Evolutionary conservation across 1,140 invertebrate genomes (phyloP), one percentile per base, ranked within the genome.

Genomic region (Caerostris extrusa): DNA sequence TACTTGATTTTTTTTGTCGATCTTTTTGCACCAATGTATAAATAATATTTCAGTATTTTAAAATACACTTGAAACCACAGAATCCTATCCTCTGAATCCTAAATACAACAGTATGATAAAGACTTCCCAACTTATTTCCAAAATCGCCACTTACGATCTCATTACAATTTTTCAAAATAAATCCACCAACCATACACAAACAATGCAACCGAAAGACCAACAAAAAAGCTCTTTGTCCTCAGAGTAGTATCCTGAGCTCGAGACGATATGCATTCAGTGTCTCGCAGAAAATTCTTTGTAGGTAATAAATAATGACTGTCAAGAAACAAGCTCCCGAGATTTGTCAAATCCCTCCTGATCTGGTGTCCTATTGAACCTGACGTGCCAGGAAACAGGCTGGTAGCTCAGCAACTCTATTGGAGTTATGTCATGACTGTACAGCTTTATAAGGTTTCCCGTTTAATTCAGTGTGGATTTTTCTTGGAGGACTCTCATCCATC

Each of bases 221-320:
- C 71, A 77, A 77, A 34, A 77, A 50, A 14, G 12, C 71, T 50
- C 71, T 77, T 77, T 77, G 50, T 77, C 53, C 34, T 17, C 17
- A 17, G 61, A 14, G n/a, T n/a, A n/a, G n/a, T 67, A 67, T 67
- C 34, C 71, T 53, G 34, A 50, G 71, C 19, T 77, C 12, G 53
- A 50, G 71, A 53, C 53, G 53, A 77, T 77, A 77, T 50, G 34
- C 71, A 77, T 77, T 50, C 71, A 77, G 50, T 50, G 34, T 17
- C 53, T 12, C 8, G 34, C 71, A 12, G 34, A 50, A 50, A 19
- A 50, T 77, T 77, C 34, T 77, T 10, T 12, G 19, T 50, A 8
- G 34, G 71, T 77, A 53, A 77, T 77, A 77, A 77, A 77, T 77
- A 77, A 77, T 12, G 34, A 10, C 71, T 77, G 71, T 77, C 71